A percentile compares a stretch with the other conserved stretches of the same genome.
phyloP scores from a whole-genome alignment of 2,113 vertebrate genomes.

The Panthera tigris region DNA sequence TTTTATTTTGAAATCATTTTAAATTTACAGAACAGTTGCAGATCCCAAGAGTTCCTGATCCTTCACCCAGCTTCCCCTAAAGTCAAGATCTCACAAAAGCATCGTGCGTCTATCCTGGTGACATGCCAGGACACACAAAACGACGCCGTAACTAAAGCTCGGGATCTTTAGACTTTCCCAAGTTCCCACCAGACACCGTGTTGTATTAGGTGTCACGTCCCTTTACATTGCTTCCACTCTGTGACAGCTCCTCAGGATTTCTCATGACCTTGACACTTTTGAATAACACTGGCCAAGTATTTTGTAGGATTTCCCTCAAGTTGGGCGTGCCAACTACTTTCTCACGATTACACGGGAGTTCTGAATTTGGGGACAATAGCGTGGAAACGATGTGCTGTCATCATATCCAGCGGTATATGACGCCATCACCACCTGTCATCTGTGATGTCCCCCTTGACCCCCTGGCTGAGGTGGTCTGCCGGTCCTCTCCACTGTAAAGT shows the following conservation, averaged over 20 bases:
- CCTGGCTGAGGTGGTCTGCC: neutral
- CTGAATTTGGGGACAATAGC: neutral
- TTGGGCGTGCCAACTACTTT: neutral
- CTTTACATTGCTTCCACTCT: neutral
- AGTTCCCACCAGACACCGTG: rapidly evolving
- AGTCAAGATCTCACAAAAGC: neutral
- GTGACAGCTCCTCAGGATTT: neutral
- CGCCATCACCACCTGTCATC: neutral
- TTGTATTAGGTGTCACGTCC: rapidly evolving
- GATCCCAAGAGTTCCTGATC: neutral
- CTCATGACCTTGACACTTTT: neutral
- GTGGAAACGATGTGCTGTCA: too few species aligned
- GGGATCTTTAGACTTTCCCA: neutral
- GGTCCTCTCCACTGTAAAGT: neutral
- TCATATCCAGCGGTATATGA: neutral
- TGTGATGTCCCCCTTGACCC: neutral
- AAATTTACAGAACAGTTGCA: neutral
- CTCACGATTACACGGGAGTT: neutral
- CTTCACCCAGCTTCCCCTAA: neutral
- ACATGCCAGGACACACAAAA: rapidly evolving
- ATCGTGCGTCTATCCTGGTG: rapidly evolving
- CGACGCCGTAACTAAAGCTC: too few species aligned
- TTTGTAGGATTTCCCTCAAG: neutral
- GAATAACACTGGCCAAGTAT: neutral
- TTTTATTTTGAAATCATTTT: neutral